A percentile compares a stretch with the other conserved stretches of the same genome.
These are phyloP conservation scores for Dendronephthya gigantea DNA, from an alignment of 64 coral and sea anemone genomes.

Conservation along the genomic window DNA sequence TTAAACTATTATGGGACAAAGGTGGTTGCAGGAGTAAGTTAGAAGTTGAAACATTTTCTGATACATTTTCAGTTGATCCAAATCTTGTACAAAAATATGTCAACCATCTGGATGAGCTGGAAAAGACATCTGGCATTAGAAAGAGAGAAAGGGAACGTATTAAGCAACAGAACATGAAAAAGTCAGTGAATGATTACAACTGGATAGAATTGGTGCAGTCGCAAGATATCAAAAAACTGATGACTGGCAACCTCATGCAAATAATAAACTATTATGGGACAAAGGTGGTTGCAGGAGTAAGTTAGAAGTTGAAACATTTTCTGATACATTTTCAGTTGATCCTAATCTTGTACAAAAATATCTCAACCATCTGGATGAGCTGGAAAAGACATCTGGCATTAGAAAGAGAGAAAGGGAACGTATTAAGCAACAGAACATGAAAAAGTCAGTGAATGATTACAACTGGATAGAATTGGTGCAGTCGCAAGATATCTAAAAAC, in stretches of 20 bases:
- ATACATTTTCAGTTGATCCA: not conserved
- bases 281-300: slow-evolving; percentile 5
- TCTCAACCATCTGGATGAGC: slow-evolving; percentile 14
- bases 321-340: not conserved
- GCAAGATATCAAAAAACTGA: slow-evolving; percentile 3
- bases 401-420: slow-evolving; percentile 19
- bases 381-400: slow-evolving; percentile 15
- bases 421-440: not conserved
- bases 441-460: not conserved
- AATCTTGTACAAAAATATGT: slow-evolving; percentile 19
- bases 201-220: slow-evolving; percentile 12
- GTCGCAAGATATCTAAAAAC: slow-evolving; percentile 2
- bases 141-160: slow-evolving; percentile 15
- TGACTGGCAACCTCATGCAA: slow-evolving; percentile 28
- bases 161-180: not conserved
- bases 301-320: slow-evolving; percentile 13
- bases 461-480: slow-evolving; percentile 8
- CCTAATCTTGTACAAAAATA: slow-evolving; percentile 8
- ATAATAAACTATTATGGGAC: slow-evolving; percentile 18
- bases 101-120: slow-evolving; percentile 18
- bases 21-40: not conserved
- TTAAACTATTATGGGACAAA: slow-evolving; percentile 17
- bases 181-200: not conserved
- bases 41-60: slow-evolving; percentile 16
- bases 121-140: slow-evolving; percentile 16